Percentiles rank a stretch among this genome's conserved stretches.
Conservation (phyloP, 2,797 vertebrate species). For the Scolopax rusticola region DNA sequence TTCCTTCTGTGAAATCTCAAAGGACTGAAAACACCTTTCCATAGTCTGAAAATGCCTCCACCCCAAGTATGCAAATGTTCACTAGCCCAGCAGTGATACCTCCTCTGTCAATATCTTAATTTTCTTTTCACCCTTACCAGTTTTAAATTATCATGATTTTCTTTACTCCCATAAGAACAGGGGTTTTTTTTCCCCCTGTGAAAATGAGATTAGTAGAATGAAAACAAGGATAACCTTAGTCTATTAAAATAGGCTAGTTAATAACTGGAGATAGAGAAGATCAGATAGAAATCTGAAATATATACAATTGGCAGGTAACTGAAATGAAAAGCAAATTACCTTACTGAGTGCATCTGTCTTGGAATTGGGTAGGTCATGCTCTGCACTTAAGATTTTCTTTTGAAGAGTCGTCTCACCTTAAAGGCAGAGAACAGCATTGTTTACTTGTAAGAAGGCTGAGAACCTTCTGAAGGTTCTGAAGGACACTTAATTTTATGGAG, state of each 20-base stretch:
- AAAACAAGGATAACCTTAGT: not conserved
- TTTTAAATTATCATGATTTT: not conserved
- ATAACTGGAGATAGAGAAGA: not conserved
- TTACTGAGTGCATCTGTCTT: not conserved
- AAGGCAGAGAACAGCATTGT: not conserved
- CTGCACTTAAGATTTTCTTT: not conserved
- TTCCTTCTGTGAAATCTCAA: not conserved
- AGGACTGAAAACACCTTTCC: not conserved
- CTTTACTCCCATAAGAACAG: not conserved
- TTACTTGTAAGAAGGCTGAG: not conserved
- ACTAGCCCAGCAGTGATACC: not conserved
- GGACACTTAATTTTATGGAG: not conserved
- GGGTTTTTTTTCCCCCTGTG: not conserved
- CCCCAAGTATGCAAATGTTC: not conserved
- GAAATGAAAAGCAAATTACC: not conserved
- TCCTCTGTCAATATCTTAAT: not conserved
- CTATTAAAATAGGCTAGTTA: not conserved
- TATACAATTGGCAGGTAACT: not conserved
- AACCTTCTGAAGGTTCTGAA: not conserved
- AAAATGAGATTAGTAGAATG: not conserved
- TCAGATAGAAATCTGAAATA: not conserved
- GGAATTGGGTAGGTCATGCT: not conserved
- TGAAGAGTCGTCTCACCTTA: not conserved
- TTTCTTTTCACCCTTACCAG: not conserved
- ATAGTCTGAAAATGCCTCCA: not conserved